Evolutionary conservation across 2,888 invertebrate genomes (phyloP).

Genomic region (Ceramica pisi): DNA sequence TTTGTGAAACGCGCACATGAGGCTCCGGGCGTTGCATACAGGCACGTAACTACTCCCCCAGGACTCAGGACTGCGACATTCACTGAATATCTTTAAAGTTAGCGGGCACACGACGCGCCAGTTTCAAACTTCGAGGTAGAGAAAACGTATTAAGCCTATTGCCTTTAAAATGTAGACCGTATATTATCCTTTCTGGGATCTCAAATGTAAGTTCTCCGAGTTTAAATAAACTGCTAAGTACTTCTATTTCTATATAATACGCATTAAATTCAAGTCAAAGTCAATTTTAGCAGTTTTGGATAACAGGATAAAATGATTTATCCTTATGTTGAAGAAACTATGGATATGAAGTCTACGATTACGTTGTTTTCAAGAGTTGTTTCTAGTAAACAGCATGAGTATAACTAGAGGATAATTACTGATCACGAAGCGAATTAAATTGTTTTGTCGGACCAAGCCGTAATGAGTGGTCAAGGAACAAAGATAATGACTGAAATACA

Average conservation of each 20-base stretch:
- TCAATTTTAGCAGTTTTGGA: background rate
- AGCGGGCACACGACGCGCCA: constrained; percentile 65
- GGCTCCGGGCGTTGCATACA: constrained; percentile 73
- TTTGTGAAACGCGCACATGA: constrained; percentile 51
- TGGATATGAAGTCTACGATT: background rate
- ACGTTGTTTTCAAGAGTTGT: constrained; percentile 8
- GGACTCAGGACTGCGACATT: constrained; percentile 75
- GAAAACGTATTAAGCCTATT: constrained; percentile 51
- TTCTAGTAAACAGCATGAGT: constrained; percentile 25
- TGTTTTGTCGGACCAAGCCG: constrained; percentile 28
- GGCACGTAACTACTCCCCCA: constrained; percentile 80
- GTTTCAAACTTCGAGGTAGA: constrained; percentile 55
- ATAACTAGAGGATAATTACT: constrained; percentile 41
- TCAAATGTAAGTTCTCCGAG: constrained; percentile 7
- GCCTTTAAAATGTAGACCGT: constrained; percentile 39
- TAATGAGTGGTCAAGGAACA: constrained; percentile 41
- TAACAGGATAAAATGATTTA: background rate
- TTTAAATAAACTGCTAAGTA: constrained; percentile 13
- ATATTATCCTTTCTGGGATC: constrained; percentile 1
- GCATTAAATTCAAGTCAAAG: background rate
- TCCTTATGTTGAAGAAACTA: background rate
- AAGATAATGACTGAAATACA: constrained; percentile 36
- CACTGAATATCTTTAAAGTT: constrained; percentile 78
- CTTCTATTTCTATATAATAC: constrained; percentile 3
- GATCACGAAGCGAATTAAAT: constrained; percentile 34